Percentiles rank a stretch among this genome's conserved stretches.
These are phyloP conservation scores for Heterochromis multidens DNA, from an alignment of 2,113 vertebrate genomes.

Conservation along the genomic window DNA sequence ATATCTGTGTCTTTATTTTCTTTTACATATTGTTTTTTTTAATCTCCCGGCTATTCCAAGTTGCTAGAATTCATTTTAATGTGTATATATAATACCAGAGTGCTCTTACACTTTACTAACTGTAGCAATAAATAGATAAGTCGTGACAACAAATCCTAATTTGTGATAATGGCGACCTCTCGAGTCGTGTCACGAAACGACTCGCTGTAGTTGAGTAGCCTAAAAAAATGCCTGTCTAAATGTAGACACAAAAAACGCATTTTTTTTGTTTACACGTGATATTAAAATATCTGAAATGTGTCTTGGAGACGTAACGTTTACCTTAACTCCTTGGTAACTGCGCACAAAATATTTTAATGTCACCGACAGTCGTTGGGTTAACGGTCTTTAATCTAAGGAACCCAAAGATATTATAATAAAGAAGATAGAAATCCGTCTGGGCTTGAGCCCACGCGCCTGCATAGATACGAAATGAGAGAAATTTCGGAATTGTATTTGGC, in stretches of 20 bases:
- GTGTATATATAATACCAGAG: background rate
- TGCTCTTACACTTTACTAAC: background rate
- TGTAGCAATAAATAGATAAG: fast-evolving
- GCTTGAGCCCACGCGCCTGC: background rate
- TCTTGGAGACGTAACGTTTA: background rate
- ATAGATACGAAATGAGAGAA: background rate
- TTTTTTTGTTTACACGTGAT: background rate
- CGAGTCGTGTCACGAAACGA: background rate
- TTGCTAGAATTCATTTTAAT: background rate
- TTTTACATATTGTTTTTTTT: background rate
- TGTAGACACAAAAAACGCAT: fast-evolving
- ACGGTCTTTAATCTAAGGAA: background rate
- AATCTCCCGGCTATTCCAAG: background rate
- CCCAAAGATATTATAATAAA: slow-evolving; percentile 24
- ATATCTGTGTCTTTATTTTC: slow-evolving; percentile 5
- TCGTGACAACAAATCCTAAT: background rate
- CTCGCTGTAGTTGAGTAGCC: background rate
- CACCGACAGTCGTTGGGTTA: background rate
- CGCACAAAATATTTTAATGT: background rate
- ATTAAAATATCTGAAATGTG: background rate
- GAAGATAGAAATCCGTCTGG: slow-evolving; percentile 16
- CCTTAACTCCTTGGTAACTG: background rate
- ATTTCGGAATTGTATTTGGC: background rate
- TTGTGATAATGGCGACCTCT: slow-evolving; percentile 40
- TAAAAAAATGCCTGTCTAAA: slow-evolving; percentile 36